phyloP scores from a whole-genome alignment of 2,797 vertebrate species.

The Pygocentrus nattereri region DNA sequence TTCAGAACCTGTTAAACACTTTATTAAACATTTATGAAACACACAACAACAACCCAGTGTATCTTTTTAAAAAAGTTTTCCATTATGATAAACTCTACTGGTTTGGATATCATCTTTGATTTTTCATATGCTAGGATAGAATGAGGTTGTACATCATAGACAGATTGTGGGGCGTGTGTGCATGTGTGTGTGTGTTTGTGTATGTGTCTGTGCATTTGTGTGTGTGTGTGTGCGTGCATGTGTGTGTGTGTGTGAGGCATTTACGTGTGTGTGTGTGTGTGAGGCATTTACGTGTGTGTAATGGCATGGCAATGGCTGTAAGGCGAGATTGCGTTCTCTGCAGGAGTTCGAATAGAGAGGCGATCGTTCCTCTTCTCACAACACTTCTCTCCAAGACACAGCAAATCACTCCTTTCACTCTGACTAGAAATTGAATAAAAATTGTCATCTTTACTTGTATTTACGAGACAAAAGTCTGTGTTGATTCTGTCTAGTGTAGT shows the following conservation, averaged over 20 bases:
- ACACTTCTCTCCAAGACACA: slow-evolving; percentile 79
- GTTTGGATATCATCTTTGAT: not conserved
- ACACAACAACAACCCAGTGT: not conserved
- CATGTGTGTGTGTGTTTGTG: slow-evolving; percentile 14
- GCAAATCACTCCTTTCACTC: slow-evolving; percentile 78
- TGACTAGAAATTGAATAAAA: slow-evolving; percentile 84
- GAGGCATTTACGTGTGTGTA: slow-evolving; percentile 68
- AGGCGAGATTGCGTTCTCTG: slow-evolving; percentile 79
- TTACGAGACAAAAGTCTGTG: slow-evolving; percentile 67
- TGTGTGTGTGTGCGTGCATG: slow-evolving; percentile 51
- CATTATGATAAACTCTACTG: not conserved
- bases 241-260: slow-evolving; percentile 61
- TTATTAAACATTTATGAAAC: not conserved
- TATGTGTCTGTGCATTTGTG: not conserved
- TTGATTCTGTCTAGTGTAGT: slow-evolving; percentile 73
- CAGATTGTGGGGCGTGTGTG: slow-evolving; percentile 56
- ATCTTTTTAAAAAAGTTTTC: not conserved
- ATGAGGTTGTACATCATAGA: not conserved
- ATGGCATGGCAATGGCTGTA: slow-evolving; percentile 76
- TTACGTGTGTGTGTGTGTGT: slow-evolving; percentile 17
- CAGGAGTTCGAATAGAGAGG: slow-evolving; percentile 77
- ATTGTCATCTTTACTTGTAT: slow-evolving; percentile 75
- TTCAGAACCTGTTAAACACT: not conserved
- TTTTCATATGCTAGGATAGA: not conserved
- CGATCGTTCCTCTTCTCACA: slow-evolving; percentile 76